Percentiles rank a stretch among this genome's conserved stretches.
Conservation (phyloP, 1,140 invertebrate genomes). For the Pseudomyrmex concolor region DNA sequence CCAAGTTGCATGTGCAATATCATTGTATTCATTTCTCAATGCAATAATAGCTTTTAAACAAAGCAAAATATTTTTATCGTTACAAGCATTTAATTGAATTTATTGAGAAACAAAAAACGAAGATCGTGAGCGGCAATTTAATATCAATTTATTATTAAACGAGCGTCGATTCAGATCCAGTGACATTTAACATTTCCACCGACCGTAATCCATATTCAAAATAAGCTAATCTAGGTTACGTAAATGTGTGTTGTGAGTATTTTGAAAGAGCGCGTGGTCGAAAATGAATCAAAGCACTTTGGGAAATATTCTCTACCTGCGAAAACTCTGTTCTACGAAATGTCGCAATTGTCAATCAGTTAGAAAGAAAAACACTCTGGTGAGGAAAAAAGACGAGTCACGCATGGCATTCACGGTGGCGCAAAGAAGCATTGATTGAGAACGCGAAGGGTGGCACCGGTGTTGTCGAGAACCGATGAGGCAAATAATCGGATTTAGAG, state of each 20-base stretch:
- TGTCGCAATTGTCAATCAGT: slow-evolving; percentile 13
- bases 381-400: slow-evolving; percentile 46
- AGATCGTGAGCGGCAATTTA: not conserved
- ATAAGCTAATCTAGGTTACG: slow-evolving; percentile 21
- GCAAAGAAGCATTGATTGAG: slow-evolving; percentile 78
- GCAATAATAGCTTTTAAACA: not conserved
- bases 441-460: slow-evolving; percentile 73
- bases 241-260: not conserved
- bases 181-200: slow-evolving; percentile 29
- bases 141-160: not conserved
- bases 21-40: slow-evolving; percentile 12
- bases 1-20: not conserved
- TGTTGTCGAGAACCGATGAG: slow-evolving; percentile 82
- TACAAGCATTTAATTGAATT: no score
- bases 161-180: not conserved
- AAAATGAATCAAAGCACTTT: not conserved
- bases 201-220: not conserved
- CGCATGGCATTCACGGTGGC: slow-evolving; percentile 41
- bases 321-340: not conserved
- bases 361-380: not conserved
- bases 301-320: not conserved
- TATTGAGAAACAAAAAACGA: not conserved
- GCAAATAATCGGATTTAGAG: slow-evolving; percentile 84
- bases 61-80: no score
- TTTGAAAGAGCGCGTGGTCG: not conserved